Evolutionary conservation across 1,140 invertebrate genomes (phyloP), one percentile per base, ranked within the genome.

Genomic region (Pseudomyrmex cubaensis): DNA sequence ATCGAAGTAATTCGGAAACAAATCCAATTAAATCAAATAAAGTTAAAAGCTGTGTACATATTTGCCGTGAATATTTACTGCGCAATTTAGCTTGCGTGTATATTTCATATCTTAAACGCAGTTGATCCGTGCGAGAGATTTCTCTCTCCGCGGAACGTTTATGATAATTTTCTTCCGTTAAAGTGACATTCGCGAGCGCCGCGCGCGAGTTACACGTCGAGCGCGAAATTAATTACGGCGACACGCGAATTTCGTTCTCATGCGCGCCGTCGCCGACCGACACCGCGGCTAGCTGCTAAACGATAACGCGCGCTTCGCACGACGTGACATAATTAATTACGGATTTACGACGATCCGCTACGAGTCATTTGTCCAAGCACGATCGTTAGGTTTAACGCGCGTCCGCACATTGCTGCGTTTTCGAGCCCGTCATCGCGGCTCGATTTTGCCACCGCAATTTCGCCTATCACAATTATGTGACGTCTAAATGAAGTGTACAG

Each of bases 311-410:
- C 35, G 35, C 35, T 35, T 35, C 5, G 35, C 54, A 61, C 66
- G 22, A 59, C 46, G 76, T 80, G 76, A 80, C 76, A 80, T 70
- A 80, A 80, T 80, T 80, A 80, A 80, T 80, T 80, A 72, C 76
- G 76, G 54, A 80, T 80, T 80, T 80, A 72, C 76, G 76, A 80
- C 76, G 66, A 80, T 80, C 76, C 44, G 76, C 57, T 70, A 80
- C 57, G 66, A 80, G 54, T 80, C 76, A 80, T 80, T 80, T 80
- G 76, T 80, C 66, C 35, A 54, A 20, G 76, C 20, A 12, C 20
- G 20, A 54, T 25, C 13, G 50, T 52, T 35, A 35, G 64, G 52
- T 20, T 70, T 78, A 48, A 70, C 64, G 46, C 15, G 66, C n/a
- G 54, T 59, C 76, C 64, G 52, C 48, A 54, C 74, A 25, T 78